Conservation (phyloP, 2,113 vertebrate genomes). For the Pseudopodoces humilis region DNA sequence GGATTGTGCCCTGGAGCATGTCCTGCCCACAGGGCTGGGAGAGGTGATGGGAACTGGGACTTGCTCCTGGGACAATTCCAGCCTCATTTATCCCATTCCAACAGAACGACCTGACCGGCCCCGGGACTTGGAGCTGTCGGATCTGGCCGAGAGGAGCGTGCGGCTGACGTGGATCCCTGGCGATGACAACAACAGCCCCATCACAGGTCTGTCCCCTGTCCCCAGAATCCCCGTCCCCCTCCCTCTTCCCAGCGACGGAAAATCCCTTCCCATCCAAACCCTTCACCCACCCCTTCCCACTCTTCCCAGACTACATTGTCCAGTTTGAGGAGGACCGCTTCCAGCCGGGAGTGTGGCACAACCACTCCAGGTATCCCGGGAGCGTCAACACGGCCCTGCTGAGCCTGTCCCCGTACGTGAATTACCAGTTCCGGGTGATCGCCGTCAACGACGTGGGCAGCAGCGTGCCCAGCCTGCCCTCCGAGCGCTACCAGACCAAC, state of each 20-base stretch:
- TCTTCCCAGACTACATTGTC: slow-evolving; percentile 84
- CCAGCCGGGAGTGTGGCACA: slow-evolving; percentile 85
- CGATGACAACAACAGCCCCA: slow-evolving; percentile 89
- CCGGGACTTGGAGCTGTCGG: slow-evolving; percentile 88
- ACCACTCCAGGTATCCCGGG: slow-evolving; percentile 86
- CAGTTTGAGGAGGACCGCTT: slow-evolving; percentile 92
- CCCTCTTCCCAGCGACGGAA: accelerated
- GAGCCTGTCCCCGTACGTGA: slow-evolving; percentile 87
- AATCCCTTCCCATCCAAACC: background rate
- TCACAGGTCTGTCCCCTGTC: slow-evolving; percentile 73
- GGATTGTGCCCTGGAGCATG: background rate
- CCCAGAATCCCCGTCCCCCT: background rate
- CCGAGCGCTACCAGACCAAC: slow-evolving; percentile 88
- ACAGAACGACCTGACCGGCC: slow-evolving; percentile 88
- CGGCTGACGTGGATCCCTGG: slow-evolving; percentile 93
- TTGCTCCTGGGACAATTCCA: background rate
- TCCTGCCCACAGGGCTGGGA: background rate
- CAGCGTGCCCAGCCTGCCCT: slow-evolving; percentile 86
- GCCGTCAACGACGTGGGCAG: slow-evolving; percentile 90
- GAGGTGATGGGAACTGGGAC: background rate
- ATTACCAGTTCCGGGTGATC: slow-evolving; percentile 95
- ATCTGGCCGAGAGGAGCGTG: slow-evolving; percentile 86
- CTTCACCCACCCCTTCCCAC: background rate
- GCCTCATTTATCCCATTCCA: background rate
- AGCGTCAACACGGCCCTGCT: slow-evolving; percentile 87